Evolutionary conservation across 2,113 vertebrate species (phyloP).

Genomic region (Neogale vison): DNA sequence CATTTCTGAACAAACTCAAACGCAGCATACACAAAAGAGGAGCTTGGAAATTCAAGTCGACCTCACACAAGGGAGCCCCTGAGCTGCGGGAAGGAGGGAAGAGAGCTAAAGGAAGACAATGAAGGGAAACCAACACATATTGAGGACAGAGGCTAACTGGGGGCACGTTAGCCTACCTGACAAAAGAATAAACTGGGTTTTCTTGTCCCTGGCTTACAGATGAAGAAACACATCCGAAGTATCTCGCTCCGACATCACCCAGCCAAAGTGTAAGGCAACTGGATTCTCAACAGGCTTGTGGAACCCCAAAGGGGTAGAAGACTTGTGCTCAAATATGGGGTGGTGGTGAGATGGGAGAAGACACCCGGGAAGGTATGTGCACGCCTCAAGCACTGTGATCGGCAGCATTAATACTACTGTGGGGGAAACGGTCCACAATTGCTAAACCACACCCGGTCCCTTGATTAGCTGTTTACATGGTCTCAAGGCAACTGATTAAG

Average conservation of each 20-base stretch:
- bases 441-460: rapidly evolving
- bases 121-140: not conserved
- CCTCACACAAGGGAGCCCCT: too few species aligned
- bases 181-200: not conserved
- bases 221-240: not conserved
- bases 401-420: too few species aligned
- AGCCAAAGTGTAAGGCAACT: not conserved
- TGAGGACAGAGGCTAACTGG: not conserved
- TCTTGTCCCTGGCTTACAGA: not conserved
- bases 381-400: not conserved
- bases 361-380: rapidly evolving
- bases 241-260: not conserved
- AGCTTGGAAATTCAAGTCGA: not conserved
- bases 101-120: not conserved
- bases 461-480: not conserved
- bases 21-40: not conserved
- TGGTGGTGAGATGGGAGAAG: not conserved
- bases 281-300: not conserved
- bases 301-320: not conserved
- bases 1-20: not conserved
- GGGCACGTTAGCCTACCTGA: not conserved
- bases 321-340: not conserved
- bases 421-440: not conserved
- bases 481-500: not conserved
- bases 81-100: not conserved